Evolutionary conservation across 2,888 invertebrate genomes (phyloP).

Genomic region (Thalpophila matura): DNA sequence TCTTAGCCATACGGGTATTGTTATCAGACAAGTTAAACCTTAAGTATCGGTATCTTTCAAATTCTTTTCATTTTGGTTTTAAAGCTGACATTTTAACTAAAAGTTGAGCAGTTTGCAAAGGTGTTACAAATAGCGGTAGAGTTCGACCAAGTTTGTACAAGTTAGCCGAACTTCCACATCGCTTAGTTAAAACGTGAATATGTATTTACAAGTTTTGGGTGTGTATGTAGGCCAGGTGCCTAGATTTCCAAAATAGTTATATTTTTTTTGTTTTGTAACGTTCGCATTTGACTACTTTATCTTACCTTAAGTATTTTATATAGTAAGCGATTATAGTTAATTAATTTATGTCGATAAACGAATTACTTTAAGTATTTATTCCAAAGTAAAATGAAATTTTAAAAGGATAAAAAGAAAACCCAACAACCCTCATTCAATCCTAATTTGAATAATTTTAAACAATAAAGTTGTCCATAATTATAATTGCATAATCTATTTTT

Average conservation of each 20-base stretch:
- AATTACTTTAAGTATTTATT: background rate
- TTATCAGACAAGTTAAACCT: conserved; percentile 9
- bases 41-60: conserved; percentile 1
- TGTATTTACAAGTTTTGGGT: conserved; percentile 31
- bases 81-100: conserved; percentile 33
- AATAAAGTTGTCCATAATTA: background rate
- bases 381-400: too few relatives aligned
- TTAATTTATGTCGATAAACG: background rate
- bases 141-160: conserved; percentile 36
- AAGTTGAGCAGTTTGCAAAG: conserved; percentile 42
- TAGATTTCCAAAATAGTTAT: background rate
- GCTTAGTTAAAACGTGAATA: conserved; percentile 47
- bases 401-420: background rate
- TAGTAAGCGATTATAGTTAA: background rate
- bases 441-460: background rate
- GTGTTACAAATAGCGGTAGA: conserved; percentile 43
- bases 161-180: conserved; percentile 34
- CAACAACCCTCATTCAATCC: background rate
- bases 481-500: too few relatives aligned
- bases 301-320: background rate
- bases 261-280: background rate
- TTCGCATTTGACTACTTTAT: too few relatives aligned
- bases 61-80: conserved; percentile 22
- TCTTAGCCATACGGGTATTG: background rate
- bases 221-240: background rate